Evolutionary conservation across 2,113 vertebrate genomes (phyloP).

Genomic region (Amphiprion ocellaris): DNA sequence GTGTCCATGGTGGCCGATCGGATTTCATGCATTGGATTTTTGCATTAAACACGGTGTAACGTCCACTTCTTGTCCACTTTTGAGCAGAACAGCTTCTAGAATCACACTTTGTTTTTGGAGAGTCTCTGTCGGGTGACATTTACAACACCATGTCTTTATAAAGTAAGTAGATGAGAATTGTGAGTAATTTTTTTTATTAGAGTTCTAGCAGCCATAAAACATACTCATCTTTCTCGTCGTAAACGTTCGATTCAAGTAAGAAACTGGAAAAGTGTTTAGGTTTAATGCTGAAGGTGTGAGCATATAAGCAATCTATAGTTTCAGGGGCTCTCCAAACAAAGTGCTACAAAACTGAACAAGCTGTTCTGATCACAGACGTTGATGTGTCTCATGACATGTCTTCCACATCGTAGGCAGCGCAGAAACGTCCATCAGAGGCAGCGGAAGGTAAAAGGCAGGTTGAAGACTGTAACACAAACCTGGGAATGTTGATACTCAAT

Average conservation of each 20-base stretch:
- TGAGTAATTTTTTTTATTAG: neutral
- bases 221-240: neutral
- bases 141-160: neutral
- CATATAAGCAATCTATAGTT: neutral
- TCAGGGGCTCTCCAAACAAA: constrained; percentile 41
- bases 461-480: constrained; percentile 72
- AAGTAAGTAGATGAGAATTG: neutral
- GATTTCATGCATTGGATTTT: constrained; percentile 45
- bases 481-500: constrained; percentile 58
- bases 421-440: constrained; percentile 73
- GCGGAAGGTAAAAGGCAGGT: constrained; percentile 81
- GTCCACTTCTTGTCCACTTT: constrained; percentile 6
- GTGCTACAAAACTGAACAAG: constrained; percentile 15
- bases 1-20: constrained; percentile 13
- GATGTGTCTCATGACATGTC: neutral
- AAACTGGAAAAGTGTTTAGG: neutral
- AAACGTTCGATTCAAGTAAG: constrained; percentile 42
- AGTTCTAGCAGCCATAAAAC: neutral
- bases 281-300: constrained; percentile 11
- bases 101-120: constrained; percentile 53
- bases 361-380: constrained; percentile 38
- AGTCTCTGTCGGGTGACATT: constrained; percentile 25
- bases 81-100: constrained; percentile 38
- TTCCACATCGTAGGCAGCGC: constrained; percentile 54
- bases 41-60: constrained; percentile 44